Evolutionary conservation across 2,888 invertebrate species (phyloP).

Genomic region (Tholera decimalis): DNA sequence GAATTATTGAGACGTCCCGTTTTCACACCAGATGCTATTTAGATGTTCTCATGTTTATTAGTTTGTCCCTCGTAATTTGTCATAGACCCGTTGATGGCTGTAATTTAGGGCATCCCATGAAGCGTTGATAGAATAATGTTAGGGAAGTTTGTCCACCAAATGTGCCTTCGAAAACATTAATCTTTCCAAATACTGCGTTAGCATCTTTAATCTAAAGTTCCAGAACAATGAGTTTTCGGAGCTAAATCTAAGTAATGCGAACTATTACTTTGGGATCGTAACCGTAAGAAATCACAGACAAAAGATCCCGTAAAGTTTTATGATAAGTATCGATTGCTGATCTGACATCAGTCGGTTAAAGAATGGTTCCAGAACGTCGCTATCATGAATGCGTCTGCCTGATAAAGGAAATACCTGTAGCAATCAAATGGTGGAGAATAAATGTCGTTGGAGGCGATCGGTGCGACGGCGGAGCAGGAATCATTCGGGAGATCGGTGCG

Average conservation of each 20-base stretch:
- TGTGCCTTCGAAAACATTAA: conserved; percentile 60
- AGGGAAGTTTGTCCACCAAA: conserved; percentile 64
- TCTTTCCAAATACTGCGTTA: conserved; percentile 45
- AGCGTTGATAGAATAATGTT: conserved; percentile 73
- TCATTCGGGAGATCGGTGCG: conserved; percentile 69
- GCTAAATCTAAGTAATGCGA: conserved; percentile 15
- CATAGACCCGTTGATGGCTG: conserved; percentile 82
- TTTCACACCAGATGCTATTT: conserved; percentile 82
- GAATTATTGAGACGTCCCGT: conserved; percentile 81
- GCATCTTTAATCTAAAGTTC: conserved; percentile 22
- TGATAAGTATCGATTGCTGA: conserved; percentile 55
- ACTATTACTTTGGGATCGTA: conserved; percentile 25
- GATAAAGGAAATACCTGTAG: conserved; percentile 80
- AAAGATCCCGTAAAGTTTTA: conserved; percentile 54
- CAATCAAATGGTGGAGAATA: conserved; percentile 81
- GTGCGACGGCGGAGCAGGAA: conserved; percentile 62
- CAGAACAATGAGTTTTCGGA: conserved; percentile 21
- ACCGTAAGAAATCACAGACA: conserved; percentile 52
- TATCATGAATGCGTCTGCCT: conserved; percentile 79
- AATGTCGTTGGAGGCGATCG: conserved; percentile 69
- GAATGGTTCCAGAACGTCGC: conserved; percentile 62
- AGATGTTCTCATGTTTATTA: conserved; percentile 79
- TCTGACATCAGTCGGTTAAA: conserved; percentile 60
- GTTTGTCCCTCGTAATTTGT: conserved; percentile 82
- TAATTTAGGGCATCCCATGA: conserved; percentile 75